Base-by-base conservation (phyloP, 2,888 invertebrate species). In the Pachymerium ferrugineum region DNA sequence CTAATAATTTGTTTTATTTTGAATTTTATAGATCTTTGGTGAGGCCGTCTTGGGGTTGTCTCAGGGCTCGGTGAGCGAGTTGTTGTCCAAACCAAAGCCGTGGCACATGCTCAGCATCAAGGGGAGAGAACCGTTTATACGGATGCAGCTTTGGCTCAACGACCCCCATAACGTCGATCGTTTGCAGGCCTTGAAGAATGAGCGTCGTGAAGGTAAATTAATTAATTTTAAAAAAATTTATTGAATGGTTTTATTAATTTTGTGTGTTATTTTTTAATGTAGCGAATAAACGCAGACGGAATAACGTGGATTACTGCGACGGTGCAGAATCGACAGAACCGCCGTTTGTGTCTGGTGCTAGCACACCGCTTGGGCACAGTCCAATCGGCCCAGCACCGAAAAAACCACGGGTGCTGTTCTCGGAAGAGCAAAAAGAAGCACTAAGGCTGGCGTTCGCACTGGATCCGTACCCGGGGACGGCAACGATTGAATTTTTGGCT, bases 71-170 rank as follows among this genome's bases (percentile, higher is more conserved):
- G 97, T 97, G 12, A 97, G 96, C 80, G 99, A 99, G 83, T 86
- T 99, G 76, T 86, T 99, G 6, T 96, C 97, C 76, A 97, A 97
- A 83, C 98, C 98, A 3, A 98, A 98, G 81, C 97, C 97, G 0
- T 98, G 98, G 97, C 96, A 96, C 82, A 96, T 97, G 96, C 87
- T 98, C 73, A 97, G 96, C 81, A 95, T 97, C 82, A 97, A 97
- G 83, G 98, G 98, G 0, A 87, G 97, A 31, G 98, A 98, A 81
- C 95, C 96, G 0, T 96, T 96, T 84, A 94, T 96, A 78, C 86
- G 95, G 72, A 96, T 96, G 96, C 97, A 97, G 81, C 83, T 97
- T 76, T 98, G 98, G 98, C 86, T 97, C 33, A 92, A 93, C 79
- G 97, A 98, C 81, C 90, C 95, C 10, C 92, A 94, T 82, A 97